Base-by-base conservation (phyloP, 1,140 invertebrate species). In the Zaprionus ornatus region DNA sequence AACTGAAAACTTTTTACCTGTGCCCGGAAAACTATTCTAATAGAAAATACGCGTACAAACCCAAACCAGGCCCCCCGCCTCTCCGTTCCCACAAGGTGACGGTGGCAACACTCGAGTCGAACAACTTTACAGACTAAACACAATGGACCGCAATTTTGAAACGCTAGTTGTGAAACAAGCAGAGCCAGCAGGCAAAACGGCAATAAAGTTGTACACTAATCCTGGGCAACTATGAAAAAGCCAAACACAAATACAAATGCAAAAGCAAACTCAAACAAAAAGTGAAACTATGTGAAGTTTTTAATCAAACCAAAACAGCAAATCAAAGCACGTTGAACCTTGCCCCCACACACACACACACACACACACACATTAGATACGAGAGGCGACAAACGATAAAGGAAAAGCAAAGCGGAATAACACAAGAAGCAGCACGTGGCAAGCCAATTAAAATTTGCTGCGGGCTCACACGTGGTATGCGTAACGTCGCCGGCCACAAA, bases 1-100 rank as follows among this genome's bases (percentile, higher is more conserved):
- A 77, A 45, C 63, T 57, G 15, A 73, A 77, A 77, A 77, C 62
- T 77, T 77, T 40, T 77, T 77, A 77, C 74, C 74, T 77, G 74
- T 10, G 25, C 21, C 55, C 35, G 25, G 42, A 56, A 67, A 73
- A 77, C 74, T 73, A 77, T 77, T 77, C 37, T 66, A 77, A 65
- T 77, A 62, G 69, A 72, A 77, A 77, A 76, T 54, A 61, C 48
- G 35, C 29, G 61, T 60, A 54, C 61, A 13, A 45, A 60, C 29
- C 56, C 60, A 61, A 52, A 17, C n/a, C 40, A 9, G 7, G 2
- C 3, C 35, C 1, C 35, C 32, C 32, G 3, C 12, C 2, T 10
- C 12, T 15, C 37, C 15, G 6, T 42, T 6, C 15, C n/a, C 40
- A 17, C 37, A 45, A 45, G 40, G 56, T 50, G 21, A 35, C 55